Percentiles rank a stretch among this genome's conserved stretches.
phyloP scores from a whole-genome alignment of 2,888 invertebrate genomes.

The Dryobotodes eremita region DNA sequence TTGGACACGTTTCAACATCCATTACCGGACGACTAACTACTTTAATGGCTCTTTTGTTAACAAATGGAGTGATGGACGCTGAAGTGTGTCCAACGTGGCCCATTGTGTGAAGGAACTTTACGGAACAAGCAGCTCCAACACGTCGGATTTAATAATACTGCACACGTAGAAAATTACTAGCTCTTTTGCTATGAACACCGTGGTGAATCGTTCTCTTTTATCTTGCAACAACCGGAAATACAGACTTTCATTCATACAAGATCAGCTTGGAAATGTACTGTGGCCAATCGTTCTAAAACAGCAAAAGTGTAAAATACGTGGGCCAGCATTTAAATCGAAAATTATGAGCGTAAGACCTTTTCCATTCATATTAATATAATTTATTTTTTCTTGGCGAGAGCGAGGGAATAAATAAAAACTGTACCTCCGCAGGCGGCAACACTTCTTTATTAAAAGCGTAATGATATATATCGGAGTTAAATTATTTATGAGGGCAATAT shows the following conservation, averaged over 20 bases:
- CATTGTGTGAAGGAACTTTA: constrained; percentile 56
- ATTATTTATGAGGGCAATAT: constrained; percentile 65
- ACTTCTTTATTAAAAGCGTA: constrained; percentile 66
- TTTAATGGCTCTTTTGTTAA: constrained; percentile 65
- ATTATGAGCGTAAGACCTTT: constrained; percentile 56
- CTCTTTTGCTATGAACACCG: constrained; percentile 33
- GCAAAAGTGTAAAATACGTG: constrained; percentile 60
- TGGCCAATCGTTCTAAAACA: constrained; percentile 35
- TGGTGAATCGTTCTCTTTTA: constrained; percentile 51
- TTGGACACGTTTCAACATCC: constrained; percentile 63
- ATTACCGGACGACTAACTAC: constrained; percentile 63
- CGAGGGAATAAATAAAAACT: constrained; percentile 62
- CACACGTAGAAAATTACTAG: constrained; percentile 52
- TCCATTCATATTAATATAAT: constrained; percentile 64
- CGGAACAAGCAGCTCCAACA: constrained; percentile 45
- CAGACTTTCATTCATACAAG: constrained; percentile 45
- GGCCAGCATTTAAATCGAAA: constrained; percentile 65
- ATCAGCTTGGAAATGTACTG: constrained; percentile 35
- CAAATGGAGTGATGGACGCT: constrained; percentile 64
- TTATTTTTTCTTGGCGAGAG: constrained; percentile 54
- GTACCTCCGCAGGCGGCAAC: constrained; percentile 61
- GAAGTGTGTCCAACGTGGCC: constrained; percentile 62
- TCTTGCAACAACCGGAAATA: constrained; percentile 43
- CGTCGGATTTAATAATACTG: constrained; percentile 58
- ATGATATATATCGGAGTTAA: constrained; percentile 59